Conservation (phyloP, 2,888 invertebrate genomes). For the Drosophila anceps region DNA sequence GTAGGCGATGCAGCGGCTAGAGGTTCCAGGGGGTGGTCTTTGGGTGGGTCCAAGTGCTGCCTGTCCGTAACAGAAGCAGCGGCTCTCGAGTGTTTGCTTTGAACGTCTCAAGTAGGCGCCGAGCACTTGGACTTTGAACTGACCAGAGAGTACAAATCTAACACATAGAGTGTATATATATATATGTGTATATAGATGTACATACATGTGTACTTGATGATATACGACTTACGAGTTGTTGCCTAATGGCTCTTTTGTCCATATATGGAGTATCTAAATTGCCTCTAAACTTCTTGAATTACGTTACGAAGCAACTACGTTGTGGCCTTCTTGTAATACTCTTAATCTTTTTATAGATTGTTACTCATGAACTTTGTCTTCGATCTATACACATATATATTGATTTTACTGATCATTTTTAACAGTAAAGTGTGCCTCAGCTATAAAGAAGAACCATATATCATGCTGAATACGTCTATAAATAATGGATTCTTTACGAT, state of each 20-base stretch:
- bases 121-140: slow-evolving; percentile 71
- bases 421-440: neutral
- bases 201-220: neutral
- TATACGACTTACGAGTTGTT: slow-evolving; percentile 9
- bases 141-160: slow-evolving; percentile 12
- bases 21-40: neutral
- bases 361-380: neutral
- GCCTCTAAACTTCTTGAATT: neutral
- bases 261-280: slow-evolving; percentile 9
- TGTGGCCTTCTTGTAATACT: slow-evolving; percentile 3
- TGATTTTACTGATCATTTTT: neutral
- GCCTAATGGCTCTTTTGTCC: slow-evolving; percentile 8
- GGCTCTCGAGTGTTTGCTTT: slow-evolving; percentile 60
- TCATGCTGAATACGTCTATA: neutral
- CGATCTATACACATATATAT: neutral
- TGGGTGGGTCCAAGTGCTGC: neutral
- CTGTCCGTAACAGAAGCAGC: slow-evolving; percentile 58
- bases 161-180: slow-evolving; percentile 5
- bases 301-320: neutral
- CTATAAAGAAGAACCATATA: neutral
- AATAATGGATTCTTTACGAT: neutral
- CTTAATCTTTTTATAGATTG: neutral
- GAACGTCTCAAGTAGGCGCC: slow-evolving; percentile 54
- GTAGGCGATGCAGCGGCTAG: neutral
- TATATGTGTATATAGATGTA: neutral